Conservation (phyloP, 2,888 invertebrate species). For the Arrhopalites spinosus region DNA sequence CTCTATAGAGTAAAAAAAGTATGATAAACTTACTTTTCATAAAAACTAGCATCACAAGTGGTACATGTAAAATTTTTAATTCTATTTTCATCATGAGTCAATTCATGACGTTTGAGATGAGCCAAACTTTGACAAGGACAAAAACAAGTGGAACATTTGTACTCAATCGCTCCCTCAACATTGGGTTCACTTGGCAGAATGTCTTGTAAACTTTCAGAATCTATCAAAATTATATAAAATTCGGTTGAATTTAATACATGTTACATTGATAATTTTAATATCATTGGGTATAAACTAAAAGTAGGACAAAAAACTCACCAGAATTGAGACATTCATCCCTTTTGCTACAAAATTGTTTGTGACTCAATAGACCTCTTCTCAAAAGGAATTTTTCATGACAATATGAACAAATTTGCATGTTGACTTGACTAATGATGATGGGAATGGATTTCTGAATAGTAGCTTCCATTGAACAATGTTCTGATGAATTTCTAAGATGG, state of each 20-base stretch:
- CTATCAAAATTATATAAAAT: neutral
- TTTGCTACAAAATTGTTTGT: neutral
- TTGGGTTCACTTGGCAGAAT: neutral
- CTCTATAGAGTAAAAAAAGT: neutral
- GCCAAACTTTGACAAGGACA: neutral
- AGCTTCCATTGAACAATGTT: constrained; percentile 30
- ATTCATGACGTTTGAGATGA: constrained; percentile 4
- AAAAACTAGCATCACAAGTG: constrained; percentile 3
- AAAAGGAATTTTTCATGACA: constrained; percentile 14
- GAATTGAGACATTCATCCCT: too few species aligned
- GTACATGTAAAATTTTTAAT: neutral
- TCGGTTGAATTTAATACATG: too few species aligned
- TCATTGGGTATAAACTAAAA: too few species aligned
- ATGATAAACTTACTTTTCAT: constrained; percentile 29
- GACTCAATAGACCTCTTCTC: constrained; percentile 1
- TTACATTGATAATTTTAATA: too few species aligned
- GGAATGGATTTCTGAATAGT: constrained; percentile 32
- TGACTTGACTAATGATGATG: constrained; percentile 7
- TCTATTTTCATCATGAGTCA: constrained; percentile 9
- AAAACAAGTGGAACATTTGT: neutral
- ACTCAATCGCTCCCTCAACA: neutral
- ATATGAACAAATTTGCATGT: neutral
- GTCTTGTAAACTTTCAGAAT: neutral
- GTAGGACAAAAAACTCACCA: too few species aligned
- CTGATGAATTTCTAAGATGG: constrained; percentile 11